phyloP scores from a whole-genome alignment of 2,888 invertebrate species.

The Hymenopus coronatus region DNA sequence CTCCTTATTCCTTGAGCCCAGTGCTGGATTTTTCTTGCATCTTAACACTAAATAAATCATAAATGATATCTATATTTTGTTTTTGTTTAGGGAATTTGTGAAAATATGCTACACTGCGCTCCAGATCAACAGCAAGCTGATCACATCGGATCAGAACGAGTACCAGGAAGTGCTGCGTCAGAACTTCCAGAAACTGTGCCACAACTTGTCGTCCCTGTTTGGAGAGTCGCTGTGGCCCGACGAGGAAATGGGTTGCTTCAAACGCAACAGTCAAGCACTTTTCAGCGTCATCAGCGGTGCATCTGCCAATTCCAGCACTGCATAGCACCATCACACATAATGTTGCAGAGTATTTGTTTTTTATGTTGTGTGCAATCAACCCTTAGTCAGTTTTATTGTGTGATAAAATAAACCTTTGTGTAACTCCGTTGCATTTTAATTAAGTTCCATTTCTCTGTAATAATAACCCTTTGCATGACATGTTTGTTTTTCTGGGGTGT shows the following conservation, averaged over 20 bases:
- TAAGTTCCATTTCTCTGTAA: background rate
- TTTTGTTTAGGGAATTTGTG: conserved; percentile 75
- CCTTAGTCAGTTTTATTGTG: background rate
- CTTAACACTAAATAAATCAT: too few species aligned
- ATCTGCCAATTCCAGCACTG: conserved; percentile 76
- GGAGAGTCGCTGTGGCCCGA: conserved; percentile 69
- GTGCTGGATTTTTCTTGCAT: too few species aligned
- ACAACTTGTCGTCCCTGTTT: conserved; percentile 68
- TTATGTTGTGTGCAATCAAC: conserved; percentile 5
- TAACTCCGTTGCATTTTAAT: background rate
- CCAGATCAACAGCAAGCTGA: conserved; percentile 83
- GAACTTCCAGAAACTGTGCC: conserved; percentile 83
- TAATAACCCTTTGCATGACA: background rate
- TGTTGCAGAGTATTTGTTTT: background rate
- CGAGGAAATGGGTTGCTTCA: conserved; percentile 59
- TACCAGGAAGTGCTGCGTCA: conserved; percentile 86
- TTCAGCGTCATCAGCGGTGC: conserved; percentile 79
- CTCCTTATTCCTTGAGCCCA: too few species aligned
- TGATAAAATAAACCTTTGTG: background rate
- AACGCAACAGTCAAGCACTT: conserved; percentile 74
- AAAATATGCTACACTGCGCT: conserved; percentile 87
- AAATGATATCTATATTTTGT: background rate
- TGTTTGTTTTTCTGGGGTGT: background rate
- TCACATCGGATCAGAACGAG: conserved; percentile 83
- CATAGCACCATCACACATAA: conserved; percentile 48